These are phyloP conservation scores for Pygoscelis adeliae DNA, from an alignment of 2,113 vertebrate species.

Conservation along the genomic window DNA sequence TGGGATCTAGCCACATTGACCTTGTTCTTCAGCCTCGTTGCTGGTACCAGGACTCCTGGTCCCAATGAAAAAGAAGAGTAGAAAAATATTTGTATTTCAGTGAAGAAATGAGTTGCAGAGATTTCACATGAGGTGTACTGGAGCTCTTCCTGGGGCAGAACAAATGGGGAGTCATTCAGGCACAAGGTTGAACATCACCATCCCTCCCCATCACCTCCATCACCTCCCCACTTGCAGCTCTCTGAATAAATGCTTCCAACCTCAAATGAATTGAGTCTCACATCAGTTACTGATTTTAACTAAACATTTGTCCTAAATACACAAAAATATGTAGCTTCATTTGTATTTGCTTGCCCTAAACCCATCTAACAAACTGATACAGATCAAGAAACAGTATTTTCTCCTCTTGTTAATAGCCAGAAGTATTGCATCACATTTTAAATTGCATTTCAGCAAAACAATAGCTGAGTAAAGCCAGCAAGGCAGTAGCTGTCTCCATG, in stretches of 20 bases:
- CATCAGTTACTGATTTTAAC: background rate
- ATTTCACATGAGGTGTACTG: background rate
- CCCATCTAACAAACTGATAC: background rate
- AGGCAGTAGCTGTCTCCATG: background rate
- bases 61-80: background rate
- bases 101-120: background rate
- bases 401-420: background rate
- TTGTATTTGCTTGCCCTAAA: background rate
- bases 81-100: background rate
- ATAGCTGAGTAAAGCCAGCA: background rate
- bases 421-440: constrained; percentile 14
- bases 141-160: background rate
- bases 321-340: background rate
- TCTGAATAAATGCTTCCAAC: background rate
- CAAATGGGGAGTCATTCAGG: background rate
- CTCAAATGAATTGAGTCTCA: background rate
- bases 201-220: background rate
- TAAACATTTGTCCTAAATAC: background rate
- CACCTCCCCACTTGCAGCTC: background rate
- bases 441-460: constrained; percentile 51
- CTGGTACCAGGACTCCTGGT: background rate
- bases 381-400: constrained; percentile 8
- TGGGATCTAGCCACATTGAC: background rate
- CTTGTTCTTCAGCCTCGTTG: background rate
- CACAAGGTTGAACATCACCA: background rate